Evolutionary conservation across 1,140 invertebrate genomes (phyloP), one percentile per base, ranked within the genome.

Genomic region (Scylla paramamosain): DNA sequence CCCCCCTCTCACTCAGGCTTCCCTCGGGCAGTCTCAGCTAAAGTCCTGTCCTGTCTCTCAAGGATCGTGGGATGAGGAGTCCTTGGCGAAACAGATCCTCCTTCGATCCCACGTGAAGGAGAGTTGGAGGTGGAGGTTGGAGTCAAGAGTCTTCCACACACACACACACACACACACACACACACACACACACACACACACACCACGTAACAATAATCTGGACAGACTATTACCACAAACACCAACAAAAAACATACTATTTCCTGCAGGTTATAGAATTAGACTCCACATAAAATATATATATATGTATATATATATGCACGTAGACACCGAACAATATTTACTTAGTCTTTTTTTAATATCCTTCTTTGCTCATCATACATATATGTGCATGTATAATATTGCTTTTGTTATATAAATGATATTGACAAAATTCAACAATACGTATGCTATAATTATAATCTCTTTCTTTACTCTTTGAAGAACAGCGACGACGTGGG

Each of bases 201-300:
- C 67, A 77, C 67, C 67, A 77, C 67, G 67, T 77, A 77, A 77
- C 67, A 77, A 77, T 20, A 77, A 77, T n/a, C 67, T 77, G 67
- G 67, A 77, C 67, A 77, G 67, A n/a, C 67, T 77, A 77, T n/a
- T 20, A 77, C n/a, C 67, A 77, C 67, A 77, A 77, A 77, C 67
- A 77, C 25, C 67, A n/a, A 77, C 67, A 77, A n/a, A 77, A 77
- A 77, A 77, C 67, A 77, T n/a, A n/a, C 67, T 77, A 25, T 77
- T 77, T 77, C 25, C 67, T 77, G 25, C 25, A n/a, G 67, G 16
- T 77, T 77, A 77, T 77, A n/a, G 20, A 77, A 77, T 77, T 77
- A n/a, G 67, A 77, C 67, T 77, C 67, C 67, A 77, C 67, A 77
- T 77, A 77, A 77, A 39, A 87, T 87, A 87, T 87, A 87, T 87